phyloP scores from a whole-genome alignment of 2,797 vertebrate species.

The Corythornis leucogaster region DNA sequence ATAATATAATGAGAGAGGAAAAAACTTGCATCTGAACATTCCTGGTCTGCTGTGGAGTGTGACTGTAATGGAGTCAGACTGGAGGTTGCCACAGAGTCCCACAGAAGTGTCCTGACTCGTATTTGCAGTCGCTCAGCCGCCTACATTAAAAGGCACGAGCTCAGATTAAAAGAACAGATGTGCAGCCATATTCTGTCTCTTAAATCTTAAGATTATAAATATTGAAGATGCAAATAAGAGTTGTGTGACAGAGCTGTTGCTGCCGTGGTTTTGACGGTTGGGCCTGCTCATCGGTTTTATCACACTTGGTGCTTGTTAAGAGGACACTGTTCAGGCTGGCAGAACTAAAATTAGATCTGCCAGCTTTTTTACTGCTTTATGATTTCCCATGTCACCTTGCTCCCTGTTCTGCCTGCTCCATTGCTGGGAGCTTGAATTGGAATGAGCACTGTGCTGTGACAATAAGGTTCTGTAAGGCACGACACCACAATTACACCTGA shows the following conservation, averaged over 20 bases:
- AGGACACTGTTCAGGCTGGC: neutral
- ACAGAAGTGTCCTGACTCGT: accelerated
- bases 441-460: neutral
- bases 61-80: neutral
- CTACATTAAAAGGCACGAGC: neutral
- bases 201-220: slow-evolving; percentile 6
- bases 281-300: neutral
- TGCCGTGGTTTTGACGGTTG: neutral
- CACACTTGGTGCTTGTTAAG: neutral
- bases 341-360: neutral
- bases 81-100: neutral
- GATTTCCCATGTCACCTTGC: neutral
- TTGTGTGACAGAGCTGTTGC: neutral
- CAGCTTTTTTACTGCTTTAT: neutral
- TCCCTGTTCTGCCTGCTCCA: neutral
- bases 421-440: neutral
- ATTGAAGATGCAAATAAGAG: neutral
- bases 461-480: neutral
- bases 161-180: slow-evolving; percentile 8
- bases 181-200: neutral
- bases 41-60: neutral
- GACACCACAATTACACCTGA: neutral
- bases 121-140: neutral
- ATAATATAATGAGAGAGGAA: neutral
- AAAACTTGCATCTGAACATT: neutral